Percentiles rank a stretch among this genome's conserved stretches.
Conservation (phyloP, 2,113 vertebrate genomes). For the Hippocampus zosterae region DNA sequence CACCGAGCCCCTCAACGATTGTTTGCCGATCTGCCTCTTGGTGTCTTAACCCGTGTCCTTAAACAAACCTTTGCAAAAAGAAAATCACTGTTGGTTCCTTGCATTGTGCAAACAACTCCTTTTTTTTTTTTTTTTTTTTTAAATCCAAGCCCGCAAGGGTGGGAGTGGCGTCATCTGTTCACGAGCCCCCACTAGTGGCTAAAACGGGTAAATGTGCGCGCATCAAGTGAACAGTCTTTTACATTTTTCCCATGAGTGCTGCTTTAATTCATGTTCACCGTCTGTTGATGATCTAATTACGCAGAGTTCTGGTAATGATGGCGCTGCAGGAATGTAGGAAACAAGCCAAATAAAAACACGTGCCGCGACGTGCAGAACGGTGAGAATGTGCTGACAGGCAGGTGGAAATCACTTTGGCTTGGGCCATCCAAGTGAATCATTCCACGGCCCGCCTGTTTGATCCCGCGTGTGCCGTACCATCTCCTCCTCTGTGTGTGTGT, state of each 20-base stretch:
- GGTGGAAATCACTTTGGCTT: slow-evolving; percentile 29
- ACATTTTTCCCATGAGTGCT: background rate
- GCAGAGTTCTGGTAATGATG: background rate
- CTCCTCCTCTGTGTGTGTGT: slow-evolving; percentile 26
- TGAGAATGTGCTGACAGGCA: slow-evolving; percentile 17
- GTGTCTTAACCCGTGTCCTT: slow-evolving; percentile 61
- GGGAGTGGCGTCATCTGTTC: slow-evolving; percentile 43
- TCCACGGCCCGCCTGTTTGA: slow-evolving; percentile 36
- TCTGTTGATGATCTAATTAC: background rate
- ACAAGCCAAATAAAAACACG: background rate
- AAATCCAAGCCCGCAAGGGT: slow-evolving; percentile 19
- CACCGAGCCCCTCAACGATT: slow-evolving; percentile 48
- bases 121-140: slow-evolving; percentile 17
- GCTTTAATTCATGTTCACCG: background rate
- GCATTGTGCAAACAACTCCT: slow-evolving; percentile 58
- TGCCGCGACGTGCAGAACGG: background rate
- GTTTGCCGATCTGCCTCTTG: slow-evolving; percentile 57
- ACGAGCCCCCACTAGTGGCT: slow-evolving; percentile 71
- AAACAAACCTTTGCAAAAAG: slow-evolving; percentile 50
- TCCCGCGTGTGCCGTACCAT: slow-evolving; percentile 51
- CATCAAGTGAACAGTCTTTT: background rate
- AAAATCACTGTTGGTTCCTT: slow-evolving; percentile 57
- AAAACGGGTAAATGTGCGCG: slow-evolving; percentile 10
- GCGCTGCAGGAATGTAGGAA: background rate
- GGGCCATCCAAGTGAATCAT: slow-evolving; percentile 41